Evolutionary conservation across 2,113 vertebrate genomes (phyloP).

Genomic region (Sinocyclocheilus maitianheensis): DNA sequence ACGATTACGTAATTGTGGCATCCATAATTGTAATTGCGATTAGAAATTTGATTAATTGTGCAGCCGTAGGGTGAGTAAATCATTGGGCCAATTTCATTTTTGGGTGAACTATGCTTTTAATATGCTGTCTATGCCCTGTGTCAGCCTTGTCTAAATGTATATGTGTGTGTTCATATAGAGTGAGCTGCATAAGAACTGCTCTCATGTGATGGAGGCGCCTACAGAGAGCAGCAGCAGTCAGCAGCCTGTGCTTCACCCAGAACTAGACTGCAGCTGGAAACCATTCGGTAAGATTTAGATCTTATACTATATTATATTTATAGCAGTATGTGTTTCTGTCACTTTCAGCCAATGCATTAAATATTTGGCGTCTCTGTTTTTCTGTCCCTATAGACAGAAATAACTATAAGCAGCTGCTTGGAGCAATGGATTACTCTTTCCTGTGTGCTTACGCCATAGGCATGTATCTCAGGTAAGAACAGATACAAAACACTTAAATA

Average conservation of each 20-base stretch:
- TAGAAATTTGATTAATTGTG: too few species aligned
- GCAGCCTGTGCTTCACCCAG: constrained; percentile 65
- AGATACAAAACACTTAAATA: not conserved
- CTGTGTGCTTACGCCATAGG: constrained; percentile 91
- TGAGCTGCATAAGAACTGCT: constrained; percentile 92
- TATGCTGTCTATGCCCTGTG: not conserved
- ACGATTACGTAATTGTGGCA: too few species aligned
- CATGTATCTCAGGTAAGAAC: constrained; percentile 93
- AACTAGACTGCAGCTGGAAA: constrained; percentile 86
- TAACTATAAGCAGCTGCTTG: constrained; percentile 91
- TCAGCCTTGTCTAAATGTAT: not conserved
- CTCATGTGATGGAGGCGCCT: constrained; percentile 61
- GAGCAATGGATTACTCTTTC: constrained; percentile 92
- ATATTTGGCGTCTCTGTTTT: not conserved
- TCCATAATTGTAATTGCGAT: too few species aligned
- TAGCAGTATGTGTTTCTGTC: not conserved
- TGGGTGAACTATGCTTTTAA: not conserved
- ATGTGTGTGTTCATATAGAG: constrained; percentile 73
- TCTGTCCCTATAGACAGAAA: constrained; percentile 76
- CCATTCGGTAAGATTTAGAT: constrained; percentile 84
- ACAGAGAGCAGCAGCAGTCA: constrained; percentile 28
- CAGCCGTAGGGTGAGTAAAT: too few species aligned
- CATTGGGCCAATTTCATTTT: too few species aligned
- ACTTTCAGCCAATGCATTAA: not conserved
- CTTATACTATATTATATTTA: not conserved